These are phyloP conservation scores for Chorisops tibialis DNA, from an alignment of 2,888 invertebrate genomes.

Conservation along the genomic window DNA sequence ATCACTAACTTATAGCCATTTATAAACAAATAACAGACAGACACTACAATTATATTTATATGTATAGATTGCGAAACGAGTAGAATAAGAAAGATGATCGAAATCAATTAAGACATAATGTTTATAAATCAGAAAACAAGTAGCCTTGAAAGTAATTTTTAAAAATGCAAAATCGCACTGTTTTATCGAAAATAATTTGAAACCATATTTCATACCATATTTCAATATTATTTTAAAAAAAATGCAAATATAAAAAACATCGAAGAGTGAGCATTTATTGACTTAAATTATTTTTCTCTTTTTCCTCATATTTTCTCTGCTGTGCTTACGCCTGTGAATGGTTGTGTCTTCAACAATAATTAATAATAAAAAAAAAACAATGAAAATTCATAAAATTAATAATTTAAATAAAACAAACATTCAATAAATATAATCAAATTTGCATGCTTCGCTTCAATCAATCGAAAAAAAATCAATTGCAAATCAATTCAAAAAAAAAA, in stretches of 20 bases:
- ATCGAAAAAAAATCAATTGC: conserved; percentile 24
- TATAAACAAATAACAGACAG: too few relatives aligned
- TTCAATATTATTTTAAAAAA: conserved; percentile 19
- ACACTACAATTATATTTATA: too few relatives aligned
- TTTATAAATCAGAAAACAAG: too few relatives aligned
- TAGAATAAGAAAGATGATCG: too few relatives aligned
- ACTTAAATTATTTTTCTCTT: conserved; percentile 67
- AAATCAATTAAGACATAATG: too few relatives aligned
- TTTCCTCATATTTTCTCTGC: conserved; percentile 71
- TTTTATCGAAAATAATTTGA: too few relatives aligned
- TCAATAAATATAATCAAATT: conserved; percentile 25
- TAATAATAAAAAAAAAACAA: conserved; percentile 44
- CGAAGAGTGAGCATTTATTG: conserved; percentile 36
- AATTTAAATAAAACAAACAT: not conserved
- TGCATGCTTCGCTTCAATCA: conserved; percentile 36
- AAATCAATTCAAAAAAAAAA: conserved; percentile 24
- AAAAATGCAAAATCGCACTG: too few relatives aligned
- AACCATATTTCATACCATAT: not conserved
- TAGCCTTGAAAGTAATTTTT: too few relatives aligned
- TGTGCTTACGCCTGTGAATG: conserved; percentile 80
- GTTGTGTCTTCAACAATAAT: conserved; percentile 68
- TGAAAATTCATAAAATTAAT: not conserved
- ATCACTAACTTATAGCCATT: too few relatives aligned
- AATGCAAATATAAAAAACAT: conserved; percentile 10
- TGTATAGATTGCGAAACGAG: too few relatives aligned